A percentile compares a stretch with the other conserved stretches of the same genome.
Conservation (phyloP, 2,888 invertebrate species). For the Caenorhabditis doughertyi region DNA sequence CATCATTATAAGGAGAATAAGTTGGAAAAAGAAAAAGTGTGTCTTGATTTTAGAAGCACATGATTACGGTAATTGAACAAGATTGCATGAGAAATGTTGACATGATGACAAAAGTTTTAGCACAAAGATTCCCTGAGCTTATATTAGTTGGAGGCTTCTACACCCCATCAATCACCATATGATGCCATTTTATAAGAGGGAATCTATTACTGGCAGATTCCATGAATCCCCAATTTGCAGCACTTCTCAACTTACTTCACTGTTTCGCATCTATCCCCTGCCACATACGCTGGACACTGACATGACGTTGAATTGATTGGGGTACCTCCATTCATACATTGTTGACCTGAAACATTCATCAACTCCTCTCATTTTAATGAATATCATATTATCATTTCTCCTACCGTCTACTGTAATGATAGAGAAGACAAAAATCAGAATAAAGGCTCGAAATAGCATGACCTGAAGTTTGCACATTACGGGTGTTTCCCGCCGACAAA, state of each 20-base stretch:
- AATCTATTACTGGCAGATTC: background rate
- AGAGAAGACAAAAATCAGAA: background rate
- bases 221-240: too few species aligned
- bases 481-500: background rate
- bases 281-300: constrained; percentile 49
- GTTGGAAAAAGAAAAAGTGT: too few species aligned
- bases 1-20: too few species aligned
- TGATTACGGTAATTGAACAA: too few species aligned
- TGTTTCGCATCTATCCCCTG: constrained; percentile 52
- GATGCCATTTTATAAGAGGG: too few species aligned
- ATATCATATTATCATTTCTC: background rate
- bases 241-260: constrained; percentile 42
- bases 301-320: constrained; percentile 44
- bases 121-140: too few species aligned
- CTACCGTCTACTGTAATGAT: constrained; percentile 1
- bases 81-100: too few species aligned
- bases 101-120: too few species aligned
- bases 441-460: background rate
- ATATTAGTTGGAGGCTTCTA: too few species aligned
- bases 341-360: constrained; percentile 32
- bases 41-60: too few species aligned
- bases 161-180: too few species aligned
- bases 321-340: constrained; percentile 53
- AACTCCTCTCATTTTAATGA: background rate
- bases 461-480: background rate